These are phyloP conservation scores for Ascaphus truei DNA, from an alignment of 2,113 vertebrate genomes.

Conservation along the genomic window DNA sequence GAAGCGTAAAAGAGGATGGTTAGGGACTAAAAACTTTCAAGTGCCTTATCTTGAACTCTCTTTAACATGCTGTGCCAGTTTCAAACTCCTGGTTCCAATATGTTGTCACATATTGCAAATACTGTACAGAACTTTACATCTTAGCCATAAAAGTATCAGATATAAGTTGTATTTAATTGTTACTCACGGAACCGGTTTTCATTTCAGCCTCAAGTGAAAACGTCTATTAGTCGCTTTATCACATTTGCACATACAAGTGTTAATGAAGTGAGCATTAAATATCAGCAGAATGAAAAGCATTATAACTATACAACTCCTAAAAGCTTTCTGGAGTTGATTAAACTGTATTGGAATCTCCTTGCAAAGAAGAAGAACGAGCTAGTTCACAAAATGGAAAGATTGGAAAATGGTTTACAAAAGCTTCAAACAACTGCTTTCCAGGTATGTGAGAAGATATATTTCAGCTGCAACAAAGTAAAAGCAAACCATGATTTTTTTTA, in stretches of 20 bases:
- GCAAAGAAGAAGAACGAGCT: constrained; percentile 61
- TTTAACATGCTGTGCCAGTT: no score
- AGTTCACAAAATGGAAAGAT: constrained; percentile 62
- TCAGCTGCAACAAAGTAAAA: no score
- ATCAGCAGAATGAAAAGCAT: constrained; percentile 65
- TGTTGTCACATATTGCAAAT: no score
- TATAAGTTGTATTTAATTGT: no score
- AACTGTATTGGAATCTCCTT: constrained; percentile 60
- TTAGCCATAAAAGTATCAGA: no score
- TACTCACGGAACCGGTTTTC: no score
- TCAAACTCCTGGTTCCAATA: no score
- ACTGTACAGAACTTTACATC: no score
- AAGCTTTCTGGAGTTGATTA: constrained; percentile 73
- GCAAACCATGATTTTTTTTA: no score
- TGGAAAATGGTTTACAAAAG: constrained; percentile 66
- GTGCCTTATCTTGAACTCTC: no score
- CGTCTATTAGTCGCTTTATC: constrained; percentile 63
- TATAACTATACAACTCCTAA: constrained; percentile 75
- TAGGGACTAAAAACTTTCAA: no score
- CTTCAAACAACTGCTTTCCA: constrained; percentile 51
- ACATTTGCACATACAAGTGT: constrained; percentile 63
- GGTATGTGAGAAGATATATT: constrained; percentile 19
- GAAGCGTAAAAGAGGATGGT: no score
- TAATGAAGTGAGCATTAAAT: constrained; percentile 64
- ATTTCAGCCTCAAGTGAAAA: constrained; percentile 54